phyloP scores from a whole-genome alignment of 2,888 invertebrate genomes.

The Chloroclystis v-ata region DNA sequence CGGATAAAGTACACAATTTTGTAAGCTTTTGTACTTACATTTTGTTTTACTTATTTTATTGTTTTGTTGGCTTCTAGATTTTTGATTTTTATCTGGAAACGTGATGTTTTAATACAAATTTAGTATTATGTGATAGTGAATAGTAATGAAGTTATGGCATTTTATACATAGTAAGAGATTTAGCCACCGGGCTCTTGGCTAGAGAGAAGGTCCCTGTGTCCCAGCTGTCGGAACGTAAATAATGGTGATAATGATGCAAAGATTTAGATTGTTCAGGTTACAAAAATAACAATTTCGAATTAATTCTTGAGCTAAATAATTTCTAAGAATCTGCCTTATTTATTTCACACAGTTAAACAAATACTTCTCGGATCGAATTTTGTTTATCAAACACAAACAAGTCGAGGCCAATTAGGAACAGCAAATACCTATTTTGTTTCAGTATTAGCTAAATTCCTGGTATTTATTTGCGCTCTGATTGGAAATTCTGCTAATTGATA shows the following conservation, averaged over 20 bases:
- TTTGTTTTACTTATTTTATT: conserved; percentile 14
- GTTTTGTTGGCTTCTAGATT: conserved; percentile 2
- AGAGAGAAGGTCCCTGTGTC: too few species aligned
- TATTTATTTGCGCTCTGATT: not conserved
- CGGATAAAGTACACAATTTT: conserved; percentile 25
- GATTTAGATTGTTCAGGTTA: too few species aligned
- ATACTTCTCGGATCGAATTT: conserved; percentile 14
- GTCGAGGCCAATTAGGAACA: conserved; percentile 11
- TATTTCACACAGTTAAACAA: conserved; percentile 11
- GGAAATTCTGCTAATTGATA: not conserved
- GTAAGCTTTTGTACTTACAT: conserved; percentile 20
- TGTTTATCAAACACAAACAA: conserved; percentile 17
- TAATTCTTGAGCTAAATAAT: too few species aligned
- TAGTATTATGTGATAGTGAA: too few species aligned
- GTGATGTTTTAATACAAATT: too few species aligned
- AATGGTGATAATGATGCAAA: too few species aligned
- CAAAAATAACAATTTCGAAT: too few species aligned
- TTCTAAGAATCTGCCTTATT: too few species aligned
- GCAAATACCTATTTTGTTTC: conserved; percentile 9
- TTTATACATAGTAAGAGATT: too few species aligned
- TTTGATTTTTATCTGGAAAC: not conserved
- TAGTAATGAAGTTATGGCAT: too few species aligned
- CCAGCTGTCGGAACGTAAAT: too few species aligned
- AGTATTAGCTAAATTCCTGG: not conserved
- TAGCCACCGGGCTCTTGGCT: too few species aligned